Conservation (phyloP, 1,140 invertebrate genomes). For the Neelides sp. region DNA sequence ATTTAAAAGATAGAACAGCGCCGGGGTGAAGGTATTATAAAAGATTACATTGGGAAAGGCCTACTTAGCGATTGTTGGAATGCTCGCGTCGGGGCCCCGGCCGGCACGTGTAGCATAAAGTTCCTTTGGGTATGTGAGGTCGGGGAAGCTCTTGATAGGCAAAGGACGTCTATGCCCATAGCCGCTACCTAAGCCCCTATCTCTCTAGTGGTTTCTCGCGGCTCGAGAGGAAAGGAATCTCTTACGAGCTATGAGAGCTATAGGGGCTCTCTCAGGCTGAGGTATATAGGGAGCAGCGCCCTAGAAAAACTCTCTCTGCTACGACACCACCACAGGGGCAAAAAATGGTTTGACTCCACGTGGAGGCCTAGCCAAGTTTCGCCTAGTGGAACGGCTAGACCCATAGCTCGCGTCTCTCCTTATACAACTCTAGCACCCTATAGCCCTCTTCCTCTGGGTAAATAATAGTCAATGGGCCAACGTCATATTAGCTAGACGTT, state of each 20-base stretch:
- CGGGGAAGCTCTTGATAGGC: slow-evolving; percentile 29
- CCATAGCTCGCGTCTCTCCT: no score
- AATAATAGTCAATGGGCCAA: no score
- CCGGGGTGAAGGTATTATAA: slow-evolving; percentile 22
- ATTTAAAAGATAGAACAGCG: no score
- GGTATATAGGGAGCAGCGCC: neutral
- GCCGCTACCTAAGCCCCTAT: no score
- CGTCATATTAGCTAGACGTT: no score
- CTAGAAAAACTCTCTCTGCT: slow-evolving; percentile 11
- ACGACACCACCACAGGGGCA: neutral
- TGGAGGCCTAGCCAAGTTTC: slow-evolving; percentile 23
- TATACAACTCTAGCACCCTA: no score
- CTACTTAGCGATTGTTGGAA: slow-evolving; percentile 15
- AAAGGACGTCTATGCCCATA: no score
- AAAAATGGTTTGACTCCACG: slow-evolving; percentile 28
- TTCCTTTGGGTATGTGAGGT: slow-evolving; percentile 29
- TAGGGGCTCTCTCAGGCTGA: no score
- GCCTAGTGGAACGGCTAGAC: no score
- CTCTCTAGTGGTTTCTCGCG: neutral
- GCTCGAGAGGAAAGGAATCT: no score
- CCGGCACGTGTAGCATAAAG: slow-evolving; percentile 30
- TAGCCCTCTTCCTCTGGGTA: no score
- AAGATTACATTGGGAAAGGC: slow-evolving; percentile 29
- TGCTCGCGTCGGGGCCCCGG: slow-evolving; percentile 22
- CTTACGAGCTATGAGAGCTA: no score